A percentile compares a stretch with the other conserved stretches of the same genome.
Evolutionary conservation across 2,797 vertebrate genomes (phyloP).

Genomic region (Chelmon rostratus): DNA sequence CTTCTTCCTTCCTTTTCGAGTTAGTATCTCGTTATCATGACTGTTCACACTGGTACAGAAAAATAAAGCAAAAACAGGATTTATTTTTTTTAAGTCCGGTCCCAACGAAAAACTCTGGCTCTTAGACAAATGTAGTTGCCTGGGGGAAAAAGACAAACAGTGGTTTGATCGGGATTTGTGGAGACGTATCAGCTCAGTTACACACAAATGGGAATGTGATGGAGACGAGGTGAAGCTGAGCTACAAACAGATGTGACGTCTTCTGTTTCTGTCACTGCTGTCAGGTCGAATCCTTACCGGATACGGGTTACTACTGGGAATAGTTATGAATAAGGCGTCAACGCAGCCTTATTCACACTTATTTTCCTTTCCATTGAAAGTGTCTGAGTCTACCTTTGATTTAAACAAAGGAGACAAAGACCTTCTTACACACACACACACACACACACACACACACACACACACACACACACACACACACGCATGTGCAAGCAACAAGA

Average conservation of each 20-base stretch:
- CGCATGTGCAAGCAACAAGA: not conserved
- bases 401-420: constrained; percentile 12
- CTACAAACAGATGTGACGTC: constrained; percentile 38
- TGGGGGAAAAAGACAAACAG: no score
- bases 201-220: constrained; percentile 8
- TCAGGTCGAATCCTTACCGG: constrained; percentile 5
- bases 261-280: constrained; percentile 12
- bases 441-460: constrained; percentile 6
- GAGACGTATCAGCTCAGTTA: constrained; percentile 16
- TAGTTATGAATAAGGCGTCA: constrained; percentile 27
- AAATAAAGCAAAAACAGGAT: no score
- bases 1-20: no score
- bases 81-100: no score
- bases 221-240: constrained; percentile 13
- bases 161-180: constrained; percentile 11
- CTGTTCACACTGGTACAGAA: no score
- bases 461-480: constrained; percentile 8
- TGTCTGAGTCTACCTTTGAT: constrained; percentile 3
- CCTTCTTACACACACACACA: not conserved
- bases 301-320: constrained; percentile 10
- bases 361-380: not conserved
- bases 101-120: no score
- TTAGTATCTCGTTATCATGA: no score
- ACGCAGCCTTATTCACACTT: constrained; percentile 7
- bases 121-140: no score